A percentile compares a stretch with the other conserved stretches of the same genome.
Evolutionary conservation across 2,797 vertebrate species (phyloP).

Genomic region (Yasuhikotakia modesta): DNA sequence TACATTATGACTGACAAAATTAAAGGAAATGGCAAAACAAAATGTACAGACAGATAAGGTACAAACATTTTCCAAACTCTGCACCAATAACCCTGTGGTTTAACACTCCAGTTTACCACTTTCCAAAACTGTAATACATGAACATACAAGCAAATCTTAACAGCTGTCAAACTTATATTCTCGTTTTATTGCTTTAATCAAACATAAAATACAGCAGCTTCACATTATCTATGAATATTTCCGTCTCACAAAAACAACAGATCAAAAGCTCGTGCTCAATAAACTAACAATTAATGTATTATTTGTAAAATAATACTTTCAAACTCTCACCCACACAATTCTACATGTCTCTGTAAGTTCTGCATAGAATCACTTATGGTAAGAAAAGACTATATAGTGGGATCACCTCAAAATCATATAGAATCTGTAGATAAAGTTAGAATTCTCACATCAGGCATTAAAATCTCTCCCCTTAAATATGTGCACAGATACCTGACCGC

Average conservation of each 20-base stretch:
- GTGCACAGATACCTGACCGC: not conserved
- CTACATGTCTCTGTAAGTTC: not conserved
- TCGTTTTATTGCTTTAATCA: constrained; percentile 22
- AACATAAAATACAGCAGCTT: not conserved
- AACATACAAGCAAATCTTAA: not conserved
- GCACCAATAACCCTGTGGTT: not conserved
- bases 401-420: not conserved
- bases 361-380: not conserved
- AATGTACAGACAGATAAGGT: not conserved
- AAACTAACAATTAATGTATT: not conserved
- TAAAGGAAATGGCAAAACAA: not conserved
- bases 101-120: not conserved
- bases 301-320: not conserved
- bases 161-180: not conserved
- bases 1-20: not conserved
- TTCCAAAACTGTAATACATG: not conserved
- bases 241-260: not conserved
- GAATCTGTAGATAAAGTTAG: not conserved
- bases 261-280: not conserved
- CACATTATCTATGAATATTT: not conserved
- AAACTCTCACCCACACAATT: not conserved
- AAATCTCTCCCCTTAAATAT: not conserved
- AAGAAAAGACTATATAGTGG: not conserved
- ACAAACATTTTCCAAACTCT: not conserved
- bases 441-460: not conserved